Base-by-base conservation (phyloP, 2,797 vertebrate species). In the Capromys pilorides region DNA sequence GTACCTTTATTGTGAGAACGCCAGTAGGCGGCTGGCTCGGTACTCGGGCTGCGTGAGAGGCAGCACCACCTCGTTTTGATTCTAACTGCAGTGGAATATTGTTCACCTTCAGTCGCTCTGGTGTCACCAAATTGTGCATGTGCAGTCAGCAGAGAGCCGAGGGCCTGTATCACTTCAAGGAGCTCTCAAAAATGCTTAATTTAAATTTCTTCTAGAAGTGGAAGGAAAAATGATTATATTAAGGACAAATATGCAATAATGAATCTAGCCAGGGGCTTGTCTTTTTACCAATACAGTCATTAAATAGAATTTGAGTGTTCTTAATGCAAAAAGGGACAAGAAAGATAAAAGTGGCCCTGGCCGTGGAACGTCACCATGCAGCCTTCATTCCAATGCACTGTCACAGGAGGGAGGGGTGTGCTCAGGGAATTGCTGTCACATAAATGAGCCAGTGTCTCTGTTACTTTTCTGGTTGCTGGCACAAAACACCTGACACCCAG, bases 1-100 rank as follows among this genome's bases (percentile, higher is more conserved):
- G 45, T 18, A 31, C 16, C 49, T 24, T 66, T 33, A 66, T 86
- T 51, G 5, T 75, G 4, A n/a, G 18, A 36, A 69, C 71, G 33
- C 24, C 3, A 12, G 11, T 41, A 41, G n/a, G 0, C 1, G 3
- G 6, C 19, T 31, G 10, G 3, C n/a, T 39, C 8, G 28, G 71
- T 45, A 3, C 14, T 4, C 5, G 16, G 62, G 12, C 33, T 22
- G 3, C n/a, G 0, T n/a, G 31, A 24, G 11, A 26, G 54, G 57
- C 24, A 14, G 12, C 36, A 64, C 10, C 11, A 7, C 61, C 69
- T 69, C 13, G 7, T 94, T 94, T 59, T 54, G 61, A 5, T 62
- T 39, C 39, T 28, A 91, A 81, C 24, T 91, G n/a, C 61, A 73
- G 41, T 62, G 57, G 54, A 81, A 62, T 49, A 41, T 31, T 39